A percentile compares a stretch with the other conserved stretches of the same genome.
These are phyloP conservation scores for Mugil cephalus DNA, from an alignment of 2,113 vertebrate species.

Conservation along the genomic window DNA sequence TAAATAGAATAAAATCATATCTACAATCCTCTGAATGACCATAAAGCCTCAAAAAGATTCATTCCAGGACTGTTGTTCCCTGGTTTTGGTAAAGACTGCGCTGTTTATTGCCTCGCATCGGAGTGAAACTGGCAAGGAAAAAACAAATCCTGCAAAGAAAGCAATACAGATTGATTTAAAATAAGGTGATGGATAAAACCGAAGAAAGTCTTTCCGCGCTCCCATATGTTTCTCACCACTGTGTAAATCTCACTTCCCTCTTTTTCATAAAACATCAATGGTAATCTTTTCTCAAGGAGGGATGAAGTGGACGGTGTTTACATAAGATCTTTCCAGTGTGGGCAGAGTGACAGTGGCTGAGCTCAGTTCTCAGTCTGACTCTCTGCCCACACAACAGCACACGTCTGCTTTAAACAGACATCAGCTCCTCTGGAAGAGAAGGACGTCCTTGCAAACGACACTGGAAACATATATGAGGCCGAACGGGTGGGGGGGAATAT, in stretches of 20 bases:
- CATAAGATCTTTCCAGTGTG: conserved; percentile 71
- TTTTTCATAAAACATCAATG: conserved; percentile 54
- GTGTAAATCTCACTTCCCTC: conserved; percentile 57
- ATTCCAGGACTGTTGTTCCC: too few species aligned
- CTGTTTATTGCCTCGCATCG: not conserved
- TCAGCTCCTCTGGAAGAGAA: conserved; percentile 37
- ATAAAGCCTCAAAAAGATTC: too few species aligned
- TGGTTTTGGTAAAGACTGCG: not conserved
- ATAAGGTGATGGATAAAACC: not conserved
- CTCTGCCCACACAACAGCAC: conserved; percentile 67
- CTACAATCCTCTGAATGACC: too few species aligned
- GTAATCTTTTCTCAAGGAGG: conserved; percentile 48
- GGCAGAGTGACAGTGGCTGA: conserved; percentile 58
- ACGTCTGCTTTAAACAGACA: conserved; percentile 58
- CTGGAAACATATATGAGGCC: conserved; percentile 34
- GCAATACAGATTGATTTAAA: not conserved
- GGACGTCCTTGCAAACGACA: conserved; percentile 36
- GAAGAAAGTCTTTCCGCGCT: not conserved
- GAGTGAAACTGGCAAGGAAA: not conserved
- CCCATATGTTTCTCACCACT: conserved; percentile 48
- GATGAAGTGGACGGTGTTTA: conserved; percentile 67
- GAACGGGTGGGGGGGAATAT: too few species aligned
- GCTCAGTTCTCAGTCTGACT: conserved; percentile 52
- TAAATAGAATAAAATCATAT: too few species aligned
- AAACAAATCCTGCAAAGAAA: not conserved